Evolutionary conservation across 1,140 invertebrate genomes (phyloP), one percentile per base, ranked within the genome.

Genomic region (Dendroctonus ponderosae): DNA sequence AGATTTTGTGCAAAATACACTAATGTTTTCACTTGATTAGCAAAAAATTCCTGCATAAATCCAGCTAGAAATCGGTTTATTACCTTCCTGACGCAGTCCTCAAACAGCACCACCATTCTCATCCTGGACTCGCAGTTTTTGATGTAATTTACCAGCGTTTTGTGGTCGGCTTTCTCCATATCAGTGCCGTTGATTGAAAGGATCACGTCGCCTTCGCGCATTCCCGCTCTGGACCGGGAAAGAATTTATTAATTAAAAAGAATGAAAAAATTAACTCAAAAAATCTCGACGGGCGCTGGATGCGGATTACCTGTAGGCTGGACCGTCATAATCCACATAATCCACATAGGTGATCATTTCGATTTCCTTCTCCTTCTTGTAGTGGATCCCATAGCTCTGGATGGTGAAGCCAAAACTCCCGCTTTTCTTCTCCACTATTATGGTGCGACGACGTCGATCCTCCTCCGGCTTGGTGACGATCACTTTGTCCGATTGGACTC

Each of bases 341-440:
- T 97, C 94, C 37, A 97, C 94, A 74, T 97, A 97, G 0, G 94
- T 96, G 26, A 97, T 94, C 82, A 97, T 92, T 78, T 96, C 94
- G 60, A 93, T 90, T 76, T 93, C 90, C 72, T 89, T 86, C 67
- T 94, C 93, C 77, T 90, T 88, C 76, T 95, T 95, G 79, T 97
- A 96, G 76, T 95, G 93, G 54, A 97, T 96, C 8, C 94, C 94
- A 78, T 97, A 97, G 76, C 93, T 97, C 86, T 97, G 86, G 56
- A 97, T 81, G 0, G 94, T 97, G 78, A 97, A 97, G 5, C 94
- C 94, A 79, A 92, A 97, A 8, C 91, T 91, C n/a, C 91, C 90
- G 80, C 91, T 91, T 74, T 90, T 89, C 80, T 94, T 94, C 76
- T 94, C 91, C 0, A 97, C 88, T 59, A 97, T 94, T 7, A 96